These are phyloP conservation scores for Agrypnia vestita DNA, from an alignment of 1,140 invertebrate genomes.

Conservation along the genomic window DNA sequence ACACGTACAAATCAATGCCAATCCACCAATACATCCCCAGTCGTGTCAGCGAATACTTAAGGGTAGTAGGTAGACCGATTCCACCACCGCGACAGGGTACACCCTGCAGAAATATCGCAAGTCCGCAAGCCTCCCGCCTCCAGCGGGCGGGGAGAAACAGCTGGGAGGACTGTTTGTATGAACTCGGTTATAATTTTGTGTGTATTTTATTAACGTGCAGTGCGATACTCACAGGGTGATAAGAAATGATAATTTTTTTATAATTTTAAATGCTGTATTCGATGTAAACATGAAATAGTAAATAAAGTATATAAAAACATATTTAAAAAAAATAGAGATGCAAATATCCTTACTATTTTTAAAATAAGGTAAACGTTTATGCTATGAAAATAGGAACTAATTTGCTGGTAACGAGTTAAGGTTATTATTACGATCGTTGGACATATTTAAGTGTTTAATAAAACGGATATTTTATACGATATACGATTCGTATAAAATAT, in stretches of 20 bases:
- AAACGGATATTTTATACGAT: no score
- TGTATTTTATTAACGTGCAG: conserved; percentile 29
- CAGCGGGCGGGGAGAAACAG: background rate
- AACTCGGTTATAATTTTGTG: conserved; percentile 32
- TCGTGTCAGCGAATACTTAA: background rate
- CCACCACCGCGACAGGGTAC: background rate
- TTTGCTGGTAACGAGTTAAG: no score
- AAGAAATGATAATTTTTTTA: background rate
- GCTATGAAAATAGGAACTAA: no score
- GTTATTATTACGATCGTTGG: no score
- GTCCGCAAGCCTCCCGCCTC: background rate
- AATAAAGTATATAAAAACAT: no score
- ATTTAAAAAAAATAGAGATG: no score
- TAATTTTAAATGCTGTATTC: no score
- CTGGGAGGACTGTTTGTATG: background rate
- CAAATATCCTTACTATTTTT: no score
- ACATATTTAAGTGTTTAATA: no score
- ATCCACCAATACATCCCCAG: conserved; percentile 27
- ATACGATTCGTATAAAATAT: no score
- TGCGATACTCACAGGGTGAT: conserved; percentile 6
- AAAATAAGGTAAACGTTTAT: no score
- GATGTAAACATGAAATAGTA: no score
- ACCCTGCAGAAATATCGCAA: conserved; percentile 24
- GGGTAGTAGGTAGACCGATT: background rate
- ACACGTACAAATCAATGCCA: conserved; percentile 32